Conservation (phyloP, 1,140 invertebrate species). For the Aphis gossypii region DNA sequence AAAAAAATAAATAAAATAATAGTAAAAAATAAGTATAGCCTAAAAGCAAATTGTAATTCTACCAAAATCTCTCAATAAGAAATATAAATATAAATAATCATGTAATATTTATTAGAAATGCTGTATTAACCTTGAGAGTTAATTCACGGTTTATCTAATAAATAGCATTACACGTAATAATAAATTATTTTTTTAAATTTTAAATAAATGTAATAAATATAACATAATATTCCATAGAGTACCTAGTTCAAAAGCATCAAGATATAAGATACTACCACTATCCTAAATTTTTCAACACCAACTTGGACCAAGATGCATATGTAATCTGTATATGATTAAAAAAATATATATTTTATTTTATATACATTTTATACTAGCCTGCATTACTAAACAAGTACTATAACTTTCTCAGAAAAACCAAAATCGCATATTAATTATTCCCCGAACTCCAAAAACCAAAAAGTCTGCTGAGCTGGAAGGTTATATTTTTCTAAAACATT, state of each 20-base stretch:
- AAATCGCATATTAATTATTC: neutral
- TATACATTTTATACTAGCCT: neutral
- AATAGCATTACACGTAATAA: neutral
- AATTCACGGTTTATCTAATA: neutral
- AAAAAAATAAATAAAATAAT: too few species aligned
- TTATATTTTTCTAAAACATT: slow-evolving; percentile 14
- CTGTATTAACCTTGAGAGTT: neutral
- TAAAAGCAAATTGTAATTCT: neutral
- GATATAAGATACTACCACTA: neutral
- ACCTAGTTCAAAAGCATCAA: neutral
- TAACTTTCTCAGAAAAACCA: neutral
- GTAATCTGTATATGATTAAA: neutral
- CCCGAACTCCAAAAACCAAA: neutral
- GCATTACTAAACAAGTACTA: neutral
- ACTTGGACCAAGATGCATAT: too few species aligned
- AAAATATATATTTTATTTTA: neutral
- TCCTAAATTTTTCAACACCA: too few species aligned
- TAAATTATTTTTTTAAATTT: neutral
- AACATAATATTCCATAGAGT: neutral
- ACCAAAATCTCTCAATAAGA: neutral
- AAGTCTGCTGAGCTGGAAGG: neutral
- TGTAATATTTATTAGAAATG: neutral
- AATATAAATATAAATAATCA: neutral
- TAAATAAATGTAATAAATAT: neutral
- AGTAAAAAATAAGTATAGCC: neutral